Evolutionary conservation across 2,888 invertebrate species (phyloP), one percentile per base, ranked within the genome.

Genomic region (Heliconius ethilla): DNA sequence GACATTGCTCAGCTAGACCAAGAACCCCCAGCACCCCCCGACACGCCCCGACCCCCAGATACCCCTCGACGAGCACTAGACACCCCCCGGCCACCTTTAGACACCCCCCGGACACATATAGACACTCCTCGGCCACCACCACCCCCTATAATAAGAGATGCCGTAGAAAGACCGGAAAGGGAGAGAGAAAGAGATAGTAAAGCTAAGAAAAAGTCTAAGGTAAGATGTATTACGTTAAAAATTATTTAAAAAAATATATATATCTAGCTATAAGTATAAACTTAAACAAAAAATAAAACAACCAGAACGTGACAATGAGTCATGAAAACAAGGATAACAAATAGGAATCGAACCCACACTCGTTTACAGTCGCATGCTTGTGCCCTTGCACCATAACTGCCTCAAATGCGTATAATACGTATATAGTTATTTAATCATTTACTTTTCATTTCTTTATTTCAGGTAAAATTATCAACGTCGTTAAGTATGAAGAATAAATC

Each of bases 401-500:
- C 2, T 22, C 7, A 51, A 51, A 18, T 2, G 10, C 10, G 9
- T 29, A 29, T 29, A 29, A 29, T 5, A 4, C 4, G 4, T 29
- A 29, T 29, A 29, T 29, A 22, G n/a, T n/a, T 59, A n/a, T 59
- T 22, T 59, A 59, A 59, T n/a, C n/a, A 51, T 18, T 6, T 15
- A 15, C 75, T 29, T 62, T 37, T 74, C n/a, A n/a, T n/a, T 51
- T 37, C 51, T 18, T 69, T 72, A 77, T 89, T 87, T 0, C 90
- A 93, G 94, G 91, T 94, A 11, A 94, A 93, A 82, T 90, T 94
- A 81, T 93, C 93, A 0, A 83, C 92, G 0, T 91, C 92, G 1
- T 88, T 94, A 78, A 92, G 94, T 0, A 85, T 96, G 87, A 96
- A 96, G 86, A 96, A 96, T 86, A 96, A 96, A 85, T 95, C 95